Percentiles rank a stretch among this genome's conserved stretches.
These are phyloP conservation scores for Salarias fasciatus DNA, from an alignment of 2,797 vertebrate species.

Conservation along the genomic window DNA sequence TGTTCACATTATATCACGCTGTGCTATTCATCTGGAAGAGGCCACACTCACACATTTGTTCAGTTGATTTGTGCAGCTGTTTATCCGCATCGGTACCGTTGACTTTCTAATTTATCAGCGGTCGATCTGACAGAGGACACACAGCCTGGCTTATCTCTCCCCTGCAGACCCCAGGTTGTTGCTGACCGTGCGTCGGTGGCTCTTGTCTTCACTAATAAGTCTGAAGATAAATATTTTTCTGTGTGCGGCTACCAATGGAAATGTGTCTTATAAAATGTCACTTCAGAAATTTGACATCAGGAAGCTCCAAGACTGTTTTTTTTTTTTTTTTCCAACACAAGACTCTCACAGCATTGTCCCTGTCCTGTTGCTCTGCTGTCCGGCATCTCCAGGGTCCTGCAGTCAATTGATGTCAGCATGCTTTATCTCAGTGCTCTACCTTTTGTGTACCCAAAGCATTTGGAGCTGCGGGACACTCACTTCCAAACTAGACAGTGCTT, in stretches of 20 bases:
- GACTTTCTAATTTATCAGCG: neutral
- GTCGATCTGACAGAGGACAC: neutral
- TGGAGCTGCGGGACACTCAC: slow-evolving; percentile 6
- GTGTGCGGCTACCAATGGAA: neutral
- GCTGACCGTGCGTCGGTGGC: slow-evolving; percentile 12
- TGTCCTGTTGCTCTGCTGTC: neutral
- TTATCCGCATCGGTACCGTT: neutral
- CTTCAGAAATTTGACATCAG: no score
- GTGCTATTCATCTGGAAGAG: neutral
- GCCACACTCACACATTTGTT: neutral
- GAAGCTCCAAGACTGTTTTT: no score
- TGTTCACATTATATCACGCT: neutral
- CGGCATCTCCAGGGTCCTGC: slow-evolving; percentile 16
- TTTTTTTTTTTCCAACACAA: no score
- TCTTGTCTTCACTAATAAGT: slow-evolving; percentile 23
- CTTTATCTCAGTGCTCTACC: slow-evolving; percentile 37
- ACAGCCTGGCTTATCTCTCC: slow-evolving; percentile 41
- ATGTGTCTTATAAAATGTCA: no score
- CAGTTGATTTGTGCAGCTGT: slow-evolving; percentile 6
- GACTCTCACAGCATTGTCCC: neutral
- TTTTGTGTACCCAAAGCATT: slow-evolving; percentile 13
- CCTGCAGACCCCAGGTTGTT: slow-evolving; percentile 34
- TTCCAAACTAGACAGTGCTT: no score
- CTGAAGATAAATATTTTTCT: slow-evolving; percentile 17
- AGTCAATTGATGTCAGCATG: slow-evolving; percentile 43